Evolutionary conservation across 2,888 invertebrate species (phyloP).

Genomic region (Spatulosminthurus flaviceps): DNA sequence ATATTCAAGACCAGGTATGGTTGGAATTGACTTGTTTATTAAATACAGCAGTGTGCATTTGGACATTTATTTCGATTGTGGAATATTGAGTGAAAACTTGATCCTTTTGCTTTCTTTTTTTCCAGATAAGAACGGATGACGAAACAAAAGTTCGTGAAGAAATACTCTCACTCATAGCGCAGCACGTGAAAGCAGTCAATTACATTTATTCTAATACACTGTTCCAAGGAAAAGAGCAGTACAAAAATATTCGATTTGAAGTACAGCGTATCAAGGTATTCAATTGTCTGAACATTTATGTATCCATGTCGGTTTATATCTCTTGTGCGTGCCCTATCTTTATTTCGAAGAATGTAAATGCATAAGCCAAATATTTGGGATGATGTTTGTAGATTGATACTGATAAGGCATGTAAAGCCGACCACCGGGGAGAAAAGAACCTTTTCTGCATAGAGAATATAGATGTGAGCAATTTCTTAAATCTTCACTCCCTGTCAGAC

Average conservation of each 20-base stretch:
- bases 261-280: conserved; percentile 84
- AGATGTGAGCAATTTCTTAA: conserved; percentile 98
- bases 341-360: not conserved
- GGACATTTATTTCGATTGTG: too few species aligned
- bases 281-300: not conserved
- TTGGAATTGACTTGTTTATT: not conserved
- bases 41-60: too few species aligned
- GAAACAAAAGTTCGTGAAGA: conserved; percentile 92
- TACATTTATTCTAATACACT: conserved; percentile 94
- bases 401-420: conserved; percentile 78
- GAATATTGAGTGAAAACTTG: too few species aligned
- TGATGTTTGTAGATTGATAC: conserved; percentile 83
- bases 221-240: conserved; percentile 80
- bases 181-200: conserved; percentile 98
- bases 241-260: conserved; percentile 94
- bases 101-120: conserved; percentile 22
- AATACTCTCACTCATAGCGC: conserved; percentile 95
- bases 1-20: conserved; percentile 83
- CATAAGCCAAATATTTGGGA: not conserved
- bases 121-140: conserved; percentile 65
- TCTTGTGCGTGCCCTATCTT: too few species aligned
- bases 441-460: conserved; percentile 96
- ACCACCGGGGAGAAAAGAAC: conserved; percentile 76
- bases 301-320: too few species aligned
- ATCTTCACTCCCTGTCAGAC: conserved; percentile 95